Evolutionary conservation across 2,888 invertebrate genomes (phyloP), one percentile per base, ranked within the genome.

Genomic region (Drosophila lacicola): DNA sequence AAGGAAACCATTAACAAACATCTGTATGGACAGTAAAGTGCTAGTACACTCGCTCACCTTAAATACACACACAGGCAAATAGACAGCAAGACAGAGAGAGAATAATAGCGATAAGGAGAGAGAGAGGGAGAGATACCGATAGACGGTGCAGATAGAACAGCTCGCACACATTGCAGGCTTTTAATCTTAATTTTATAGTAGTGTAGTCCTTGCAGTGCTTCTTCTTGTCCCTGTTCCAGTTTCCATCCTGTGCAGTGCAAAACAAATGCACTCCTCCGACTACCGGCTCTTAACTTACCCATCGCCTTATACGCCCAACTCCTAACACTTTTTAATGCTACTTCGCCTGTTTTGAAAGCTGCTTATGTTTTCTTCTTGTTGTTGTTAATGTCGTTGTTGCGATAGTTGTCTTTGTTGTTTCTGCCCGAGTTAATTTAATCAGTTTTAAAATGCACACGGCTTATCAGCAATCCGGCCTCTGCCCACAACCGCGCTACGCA

Each of bases 101-200:
- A 44, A 29, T 25, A 0, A 8, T 25, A 8, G 25, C 25, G 1
- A 25, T 25, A 25, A 25, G 25, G 25, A 6, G 29, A 25, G 17
- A 41, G 49, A 62, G 19, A 33, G 19, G 19, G 29, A 4, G 45
- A 13, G 9, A 44, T 14, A 25, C 19, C 17, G 37, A 9, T 8
- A 37, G 25, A 14, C 21, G 47, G 34, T 5, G 17, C 21, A 54
- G 36, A 51, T 4, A 14, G 11, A 19, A 25, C 19, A 63, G 19
- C 21, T 29, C 36, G 25, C 74, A 65, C 46, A 82, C 61, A 63
- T 55, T 68, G 66, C 67, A 63, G 19, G 77, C 79, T 83, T 85
- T 85, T 88, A 85, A 88, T 87, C 89, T 81, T 88, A 86, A 85
- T 88, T 85, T 85, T 86, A 87, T 75, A 88, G 77, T 74, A 80